These are phyloP conservation scores for Tricholaema leucomelas DNA, from an alignment of 2,113 vertebrate genomes.

Conservation along the genomic window DNA sequence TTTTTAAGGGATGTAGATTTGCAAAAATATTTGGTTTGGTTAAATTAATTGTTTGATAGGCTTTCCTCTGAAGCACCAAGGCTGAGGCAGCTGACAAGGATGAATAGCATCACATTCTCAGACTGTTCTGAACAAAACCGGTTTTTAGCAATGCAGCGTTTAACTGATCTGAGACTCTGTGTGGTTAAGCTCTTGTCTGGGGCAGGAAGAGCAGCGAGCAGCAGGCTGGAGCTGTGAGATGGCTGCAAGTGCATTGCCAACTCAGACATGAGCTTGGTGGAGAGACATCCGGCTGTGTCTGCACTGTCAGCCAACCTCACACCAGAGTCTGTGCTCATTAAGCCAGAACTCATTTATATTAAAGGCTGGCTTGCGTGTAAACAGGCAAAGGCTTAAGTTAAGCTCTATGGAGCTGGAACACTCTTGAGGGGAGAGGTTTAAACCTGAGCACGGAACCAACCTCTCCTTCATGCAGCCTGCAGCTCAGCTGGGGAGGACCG, in stretches of 20 bases:
- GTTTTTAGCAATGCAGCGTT: neutral
- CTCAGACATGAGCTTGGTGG: neutral
- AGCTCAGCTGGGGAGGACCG: neutral
- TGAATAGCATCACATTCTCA: neutral
- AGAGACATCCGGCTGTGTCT: neutral
- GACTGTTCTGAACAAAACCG: neutral
- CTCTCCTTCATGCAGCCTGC: neutral
- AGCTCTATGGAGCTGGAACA: neutral
- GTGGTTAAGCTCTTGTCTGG: neutral
- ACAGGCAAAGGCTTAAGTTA: neutral
- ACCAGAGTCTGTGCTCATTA: neutral
- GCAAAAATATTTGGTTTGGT: rapidly evolving
- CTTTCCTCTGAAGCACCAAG: neutral
- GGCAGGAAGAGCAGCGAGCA: neutral
- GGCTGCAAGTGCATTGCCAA: neutral
- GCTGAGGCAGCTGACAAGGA: neutral
- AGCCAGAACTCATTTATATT: neutral
- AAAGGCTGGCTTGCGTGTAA: neutral
- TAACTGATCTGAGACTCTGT: neutral
- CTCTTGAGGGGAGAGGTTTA: neutral
- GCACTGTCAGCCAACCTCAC: neutral
- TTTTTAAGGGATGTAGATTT: neutral
- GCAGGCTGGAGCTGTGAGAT: neutral
- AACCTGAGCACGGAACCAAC: neutral
- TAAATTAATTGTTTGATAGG: neutral